These are phyloP conservation scores for Allophyes oxyacanthae DNA, from an alignment of 2,888 invertebrate species.

Conservation along the genomic window DNA sequence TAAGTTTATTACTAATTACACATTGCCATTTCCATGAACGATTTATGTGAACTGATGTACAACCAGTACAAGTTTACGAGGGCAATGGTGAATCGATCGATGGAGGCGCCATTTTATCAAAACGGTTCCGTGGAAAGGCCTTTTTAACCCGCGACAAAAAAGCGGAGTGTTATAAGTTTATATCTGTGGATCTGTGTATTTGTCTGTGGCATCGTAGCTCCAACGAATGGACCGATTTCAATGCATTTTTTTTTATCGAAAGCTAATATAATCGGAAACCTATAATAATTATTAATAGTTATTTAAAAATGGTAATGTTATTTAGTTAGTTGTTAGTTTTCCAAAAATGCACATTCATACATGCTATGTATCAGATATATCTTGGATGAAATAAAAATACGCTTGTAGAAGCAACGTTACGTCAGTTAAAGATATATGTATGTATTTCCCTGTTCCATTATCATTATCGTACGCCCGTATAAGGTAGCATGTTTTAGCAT, in stretches of 20 bases:
- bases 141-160: too few species aligned
- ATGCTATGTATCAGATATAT: neutral
- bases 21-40: slow-evolving; percentile 55
- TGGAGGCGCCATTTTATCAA: slow-evolving; percentile 2
- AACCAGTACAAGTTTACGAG: slow-evolving; percentile 48
- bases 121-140: slow-evolving; percentile 35
- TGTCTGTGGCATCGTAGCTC: too few species aligned
- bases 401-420: neutral
- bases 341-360: too few species aligned
- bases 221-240: too few species aligned
- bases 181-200: too few species aligned
- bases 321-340: too few species aligned
- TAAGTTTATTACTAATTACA: slow-evolving; percentile 63
- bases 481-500: slow-evolving; percentile 2
- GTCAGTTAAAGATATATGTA: neutral
- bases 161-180: too few species aligned
- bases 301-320: too few species aligned
- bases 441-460: neutral
- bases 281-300: too few species aligned
- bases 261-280: too few species aligned
- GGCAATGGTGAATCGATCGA: slow-evolving; percentile 8
- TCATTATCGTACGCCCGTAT: neutral
- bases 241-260: too few species aligned
- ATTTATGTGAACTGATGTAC: slow-evolving; percentile 65
- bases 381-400: too few species aligned